These are phyloP conservation scores for Aspidapion aeneum DNA, from an alignment of 2,888 invertebrate species.

Conservation along the genomic window DNA sequence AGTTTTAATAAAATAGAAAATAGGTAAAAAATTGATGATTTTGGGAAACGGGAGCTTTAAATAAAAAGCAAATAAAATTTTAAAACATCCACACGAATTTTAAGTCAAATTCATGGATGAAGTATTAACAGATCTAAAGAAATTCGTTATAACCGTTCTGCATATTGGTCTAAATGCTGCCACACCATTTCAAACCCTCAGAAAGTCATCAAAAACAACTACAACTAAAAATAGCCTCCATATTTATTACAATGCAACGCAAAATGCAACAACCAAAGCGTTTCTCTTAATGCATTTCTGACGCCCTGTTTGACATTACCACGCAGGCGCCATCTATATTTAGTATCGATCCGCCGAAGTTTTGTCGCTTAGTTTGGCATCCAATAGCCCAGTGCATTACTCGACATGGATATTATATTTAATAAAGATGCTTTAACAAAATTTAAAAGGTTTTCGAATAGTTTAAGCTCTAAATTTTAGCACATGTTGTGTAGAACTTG, in stretches of 20 bases:
- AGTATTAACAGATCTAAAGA: too few species aligned
- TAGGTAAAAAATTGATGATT: too few species aligned
- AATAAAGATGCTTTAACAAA: background rate
- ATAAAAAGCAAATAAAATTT: too few species aligned
- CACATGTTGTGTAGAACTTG: too few species aligned
- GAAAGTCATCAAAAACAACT: too few species aligned
- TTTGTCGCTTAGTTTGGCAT: background rate
- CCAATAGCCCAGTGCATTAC: background rate
- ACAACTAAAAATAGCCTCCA: background rate
- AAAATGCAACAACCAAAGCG: background rate
- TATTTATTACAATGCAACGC: background rate
- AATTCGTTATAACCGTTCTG: too few species aligned
- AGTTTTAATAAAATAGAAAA: too few species aligned
- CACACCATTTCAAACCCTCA: too few species aligned
- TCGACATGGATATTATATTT: background rate
- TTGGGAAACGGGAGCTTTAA: too few species aligned
- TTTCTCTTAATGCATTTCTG: background rate
- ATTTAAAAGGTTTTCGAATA: background rate
- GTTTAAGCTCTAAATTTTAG: background rate
- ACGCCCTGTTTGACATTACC: background rate
- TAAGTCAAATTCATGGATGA: too few species aligned
- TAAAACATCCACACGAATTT: too few species aligned
- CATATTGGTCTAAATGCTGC: too few species aligned
- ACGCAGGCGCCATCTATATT: background rate
- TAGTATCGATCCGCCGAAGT: background rate